These are phyloP conservation scores for Tetramorium simillimum DNA, from an alignment of 1,140 invertebrate genomes.

Conservation along the genomic window DNA sequence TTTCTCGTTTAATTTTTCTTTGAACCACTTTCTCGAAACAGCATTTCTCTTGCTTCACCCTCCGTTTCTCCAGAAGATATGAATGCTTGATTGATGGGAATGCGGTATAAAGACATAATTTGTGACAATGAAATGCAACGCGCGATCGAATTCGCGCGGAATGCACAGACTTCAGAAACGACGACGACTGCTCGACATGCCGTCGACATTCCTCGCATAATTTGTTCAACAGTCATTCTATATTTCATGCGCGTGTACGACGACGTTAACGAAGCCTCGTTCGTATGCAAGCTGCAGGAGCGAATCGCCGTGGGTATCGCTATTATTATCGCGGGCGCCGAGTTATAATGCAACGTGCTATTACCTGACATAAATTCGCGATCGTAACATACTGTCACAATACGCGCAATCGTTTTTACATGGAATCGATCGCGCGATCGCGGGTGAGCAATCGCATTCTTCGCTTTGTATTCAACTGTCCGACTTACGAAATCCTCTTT, in stretches of 20 bases:
- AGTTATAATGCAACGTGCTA: conserved; percentile 51
- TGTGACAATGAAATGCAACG: conserved; percentile 15
- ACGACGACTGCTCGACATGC: conserved; percentile 32
- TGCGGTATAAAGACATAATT: not conserved
- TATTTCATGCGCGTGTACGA: conserved; percentile 37
- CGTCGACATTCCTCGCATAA: conserved; percentile 44
- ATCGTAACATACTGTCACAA: conserved; percentile 42
- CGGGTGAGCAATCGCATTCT: conserved; percentile 56
- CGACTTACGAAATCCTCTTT: conserved; percentile 38
- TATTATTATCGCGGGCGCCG: conserved; percentile 53
- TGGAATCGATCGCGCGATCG: conserved; percentile 38
- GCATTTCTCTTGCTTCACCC: not conserved
- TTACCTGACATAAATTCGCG: conserved; percentile 51
- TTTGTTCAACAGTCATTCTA: conserved; percentile 54
- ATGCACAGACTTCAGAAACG: conserved; percentile 47
- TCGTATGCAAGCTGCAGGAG: conserved; percentile 37
- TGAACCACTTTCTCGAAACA: not conserved
- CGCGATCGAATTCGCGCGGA: conserved; percentile 15
- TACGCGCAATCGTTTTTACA: conserved; percentile 40
- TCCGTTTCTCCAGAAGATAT: not conserved
- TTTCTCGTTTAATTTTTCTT: not conserved
- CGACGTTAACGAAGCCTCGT: conserved; percentile 40
- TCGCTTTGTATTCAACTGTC: conserved; percentile 24
- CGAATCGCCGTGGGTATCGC: conserved; percentile 37
- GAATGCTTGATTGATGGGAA: not conserved